These are phyloP conservation scores for Sitta europaea DNA, from an alignment of 2,113 vertebrate species.

Conservation along the genomic window DNA sequence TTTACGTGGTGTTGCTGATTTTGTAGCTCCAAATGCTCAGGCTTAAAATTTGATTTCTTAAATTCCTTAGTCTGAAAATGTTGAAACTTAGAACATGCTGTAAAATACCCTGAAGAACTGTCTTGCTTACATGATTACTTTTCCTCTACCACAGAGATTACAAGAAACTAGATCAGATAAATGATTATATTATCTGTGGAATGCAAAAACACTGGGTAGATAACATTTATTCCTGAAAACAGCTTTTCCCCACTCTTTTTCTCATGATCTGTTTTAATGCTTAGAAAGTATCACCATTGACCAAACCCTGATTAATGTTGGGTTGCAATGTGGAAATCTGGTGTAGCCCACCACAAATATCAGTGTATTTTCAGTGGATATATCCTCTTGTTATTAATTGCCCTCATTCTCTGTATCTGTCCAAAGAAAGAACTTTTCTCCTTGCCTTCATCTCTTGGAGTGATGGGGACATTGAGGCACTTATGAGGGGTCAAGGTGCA, in stretches of 20 bases:
- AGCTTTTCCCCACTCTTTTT: background rate
- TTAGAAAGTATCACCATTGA: background rate
- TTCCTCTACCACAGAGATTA: background rate
- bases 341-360: background rate
- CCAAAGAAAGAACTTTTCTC: background rate
- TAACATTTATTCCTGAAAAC: background rate
- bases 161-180: background rate
- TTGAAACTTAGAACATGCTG: background rate
- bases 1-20: background rate
- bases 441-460: background rate
- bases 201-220: background rate
- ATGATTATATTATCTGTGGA: background rate
- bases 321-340: background rate
- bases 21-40: background rate
- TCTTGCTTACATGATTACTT: background rate
- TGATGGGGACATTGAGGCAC: background rate
- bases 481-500: fast-evolving
- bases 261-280: background rate
- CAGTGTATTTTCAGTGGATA: background rate
- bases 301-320: background rate
- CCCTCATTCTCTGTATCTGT: background rate
- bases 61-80: background rate
- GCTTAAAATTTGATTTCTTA: background rate
- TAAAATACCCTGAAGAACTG: background rate
- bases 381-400: background rate